Conservation (phyloP, 2,888 invertebrate species). For the Trichopoda pennipes region DNA sequence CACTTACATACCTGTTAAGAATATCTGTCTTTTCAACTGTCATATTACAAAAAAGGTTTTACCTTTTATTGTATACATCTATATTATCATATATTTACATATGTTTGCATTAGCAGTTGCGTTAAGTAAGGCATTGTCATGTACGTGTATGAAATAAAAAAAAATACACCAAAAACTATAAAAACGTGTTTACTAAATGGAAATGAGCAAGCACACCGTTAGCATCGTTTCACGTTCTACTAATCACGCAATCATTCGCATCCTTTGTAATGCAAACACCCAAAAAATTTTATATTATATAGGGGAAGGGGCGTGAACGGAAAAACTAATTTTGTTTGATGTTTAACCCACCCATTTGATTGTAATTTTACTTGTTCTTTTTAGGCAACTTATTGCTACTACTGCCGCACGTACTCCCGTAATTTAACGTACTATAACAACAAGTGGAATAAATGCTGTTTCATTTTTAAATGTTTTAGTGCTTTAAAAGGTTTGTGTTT, state of each 20-base stretch:
- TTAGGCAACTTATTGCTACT: background rate
- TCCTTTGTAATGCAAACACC: background rate
- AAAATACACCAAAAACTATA: constrained; percentile 21
- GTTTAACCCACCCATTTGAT: background rate
- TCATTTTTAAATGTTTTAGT: background rate
- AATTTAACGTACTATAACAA: constrained; percentile 14
- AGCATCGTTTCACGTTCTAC: too few relatives aligned
- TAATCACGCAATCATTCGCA: background rate
- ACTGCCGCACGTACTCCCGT: background rate
- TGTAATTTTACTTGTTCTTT: constrained; percentile 7
- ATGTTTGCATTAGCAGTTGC: constrained; percentile 22
- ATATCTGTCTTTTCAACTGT: constrained; percentile 24
- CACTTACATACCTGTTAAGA: background rate
- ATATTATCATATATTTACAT: too few relatives aligned
- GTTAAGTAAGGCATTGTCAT: constrained; percentile 42
- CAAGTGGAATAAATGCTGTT: constrained; percentile 42
- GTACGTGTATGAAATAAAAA: constrained; percentile 53
- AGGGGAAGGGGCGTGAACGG: background rate
- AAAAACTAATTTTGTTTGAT: background rate
- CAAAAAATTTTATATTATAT: background rate
- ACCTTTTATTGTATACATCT: background rate
- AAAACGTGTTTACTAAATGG: constrained; percentile 36
- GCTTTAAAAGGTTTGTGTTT: too few relatives aligned
- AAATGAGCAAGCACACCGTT: background rate
- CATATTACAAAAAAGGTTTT: constrained; percentile 13